A percentile compares a stretch with the other conserved stretches of the same genome.
phyloP scores from a whole-genome alignment of 1,140 invertebrate species.

The Philopotamus ludificatus region DNA sequence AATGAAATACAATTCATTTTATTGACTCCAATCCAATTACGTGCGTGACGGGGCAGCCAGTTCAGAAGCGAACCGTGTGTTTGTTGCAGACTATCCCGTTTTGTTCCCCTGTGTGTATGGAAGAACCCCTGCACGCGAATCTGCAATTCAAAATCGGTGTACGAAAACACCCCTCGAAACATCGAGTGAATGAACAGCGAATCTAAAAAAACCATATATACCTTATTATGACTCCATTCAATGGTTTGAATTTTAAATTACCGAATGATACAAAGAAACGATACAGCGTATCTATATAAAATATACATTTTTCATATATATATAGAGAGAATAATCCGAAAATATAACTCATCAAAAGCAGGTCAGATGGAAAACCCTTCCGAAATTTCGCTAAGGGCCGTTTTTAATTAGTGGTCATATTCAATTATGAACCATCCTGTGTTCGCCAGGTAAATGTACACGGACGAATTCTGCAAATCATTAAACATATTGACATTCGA shows the following conservation, averaged over 20 bases:
- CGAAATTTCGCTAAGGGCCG: too few relatives aligned
- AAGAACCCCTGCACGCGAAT: conserved; percentile 1
- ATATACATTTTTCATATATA: too few relatives aligned
- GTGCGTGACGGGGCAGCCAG: conserved; percentile 10
- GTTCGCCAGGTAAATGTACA: not conserved
- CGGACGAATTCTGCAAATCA: not conserved
- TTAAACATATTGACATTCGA: not conserved
- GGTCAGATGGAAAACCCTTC: too few relatives aligned
- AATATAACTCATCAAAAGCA: too few relatives aligned
- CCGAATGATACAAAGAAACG: too few relatives aligned
- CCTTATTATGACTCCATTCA: not conserved
- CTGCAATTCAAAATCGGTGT: conserved; percentile 10
- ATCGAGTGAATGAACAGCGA: not conserved
- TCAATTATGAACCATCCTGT: too few relatives aligned
- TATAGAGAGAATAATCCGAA: too few relatives aligned
- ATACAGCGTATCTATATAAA: too few relatives aligned
- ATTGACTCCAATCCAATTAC: conserved; percentile 28
- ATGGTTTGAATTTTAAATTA: too few relatives aligned
- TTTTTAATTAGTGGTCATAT: too few relatives aligned
- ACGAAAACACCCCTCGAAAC: too few relatives aligned
- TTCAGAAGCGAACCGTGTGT: not conserved
- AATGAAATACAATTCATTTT: conserved; percentile 30
- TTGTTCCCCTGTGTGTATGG: not conserved
- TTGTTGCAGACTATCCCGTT: not conserved
- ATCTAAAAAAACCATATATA: not conserved